Percentiles rank a stretch among this genome's conserved stretches.
Evolutionary conservation across 2,113 vertebrate genomes (phyloP).

Genomic region (Pelobates fuscus): DNA sequence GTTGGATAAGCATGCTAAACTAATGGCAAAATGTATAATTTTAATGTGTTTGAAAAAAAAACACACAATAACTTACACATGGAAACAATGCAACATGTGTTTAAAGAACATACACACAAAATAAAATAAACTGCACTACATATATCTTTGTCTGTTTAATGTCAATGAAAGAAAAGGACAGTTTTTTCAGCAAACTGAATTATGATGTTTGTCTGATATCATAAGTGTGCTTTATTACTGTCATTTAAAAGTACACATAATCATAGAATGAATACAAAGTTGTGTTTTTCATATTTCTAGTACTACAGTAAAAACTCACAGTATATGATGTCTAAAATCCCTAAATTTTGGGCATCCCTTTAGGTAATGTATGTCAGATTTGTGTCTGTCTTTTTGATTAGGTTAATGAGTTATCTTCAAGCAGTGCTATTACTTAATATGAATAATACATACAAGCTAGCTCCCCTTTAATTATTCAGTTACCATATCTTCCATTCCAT

Average conservation of each 20-base stretch:
- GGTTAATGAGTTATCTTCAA: slow-evolving; percentile 35
- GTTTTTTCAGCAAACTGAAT: slow-evolving; percentile 25
- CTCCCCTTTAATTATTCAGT: slow-evolving; percentile 34
- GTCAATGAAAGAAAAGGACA: slow-evolving; percentile 10
- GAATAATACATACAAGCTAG: slow-evolving; percentile 36
- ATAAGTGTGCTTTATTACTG: slow-evolving; percentile 49
- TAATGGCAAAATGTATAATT: slow-evolving; percentile 16
- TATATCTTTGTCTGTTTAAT: slow-evolving; percentile 29
- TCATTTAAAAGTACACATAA: slow-evolving; percentile 41
- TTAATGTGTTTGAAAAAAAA: background rate
- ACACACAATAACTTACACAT: slow-evolving; percentile 27
- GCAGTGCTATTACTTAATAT: slow-evolving; percentile 18
- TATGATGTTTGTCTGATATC: slow-evolving; percentile 28
- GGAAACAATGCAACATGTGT: background rate
- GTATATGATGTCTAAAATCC: slow-evolving; percentile 47
- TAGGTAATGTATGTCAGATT: slow-evolving; percentile 7
- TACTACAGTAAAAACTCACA: slow-evolving; percentile 49
- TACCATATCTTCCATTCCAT: slow-evolving; percentile 7
- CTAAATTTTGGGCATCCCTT: slow-evolving; percentile 28
- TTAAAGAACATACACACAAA: background rate
- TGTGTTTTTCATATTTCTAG: slow-evolving; percentile 26
- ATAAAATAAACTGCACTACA: slow-evolving; percentile 11
- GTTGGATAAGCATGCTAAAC: slow-evolving; percentile 34
- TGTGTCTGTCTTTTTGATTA: slow-evolving; percentile 33
- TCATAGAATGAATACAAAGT: slow-evolving; percentile 34